These are phyloP conservation scores for Andricus quercusramuli DNA, from an alignment of 2,888 invertebrate species.

Conservation along the genomic window DNA sequence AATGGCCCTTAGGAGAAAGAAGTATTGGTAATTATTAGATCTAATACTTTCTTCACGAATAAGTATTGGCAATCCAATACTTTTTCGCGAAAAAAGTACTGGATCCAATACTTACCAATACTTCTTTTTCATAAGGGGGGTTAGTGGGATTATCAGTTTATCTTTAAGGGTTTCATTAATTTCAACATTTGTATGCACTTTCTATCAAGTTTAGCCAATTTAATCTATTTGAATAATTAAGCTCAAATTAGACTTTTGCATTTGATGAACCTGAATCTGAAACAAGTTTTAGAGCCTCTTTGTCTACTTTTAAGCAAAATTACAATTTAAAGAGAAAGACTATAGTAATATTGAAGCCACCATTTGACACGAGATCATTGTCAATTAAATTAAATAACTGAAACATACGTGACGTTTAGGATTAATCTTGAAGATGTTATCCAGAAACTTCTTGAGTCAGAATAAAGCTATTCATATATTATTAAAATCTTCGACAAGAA, in stretches of 20 bases:
- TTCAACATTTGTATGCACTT: too few species aligned
- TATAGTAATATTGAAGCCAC: neutral
- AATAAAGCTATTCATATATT: neutral
- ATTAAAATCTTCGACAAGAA: too few species aligned
- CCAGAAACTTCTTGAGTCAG: neutral
- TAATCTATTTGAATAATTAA: neutral
- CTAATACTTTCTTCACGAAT: too few species aligned
- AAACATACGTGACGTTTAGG: neutral
- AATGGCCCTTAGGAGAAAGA: too few species aligned
- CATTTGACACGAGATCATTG: slow-evolving; percentile 6
- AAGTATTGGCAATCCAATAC: too few species aligned
- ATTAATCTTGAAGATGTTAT: neutral
- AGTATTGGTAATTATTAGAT: too few species aligned
- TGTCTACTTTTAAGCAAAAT: neutral
- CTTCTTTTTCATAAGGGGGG: too few species aligned
- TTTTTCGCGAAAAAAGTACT: too few species aligned
- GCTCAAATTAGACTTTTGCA: neutral
- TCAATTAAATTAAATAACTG: slow-evolving; percentile 1
- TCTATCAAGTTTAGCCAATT: too few species aligned
- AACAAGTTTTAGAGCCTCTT: neutral
- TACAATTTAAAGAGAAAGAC: neutral
- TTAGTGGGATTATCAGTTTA: too few species aligned
- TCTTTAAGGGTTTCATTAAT: too few species aligned
- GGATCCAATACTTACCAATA: too few species aligned
- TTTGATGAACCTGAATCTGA: neutral